Percentiles rank a stretch among this genome's conserved stretches.
Evolutionary conservation across 2,888 invertebrate species (phyloP).

Genomic region (Capitulum mitella): DNA sequence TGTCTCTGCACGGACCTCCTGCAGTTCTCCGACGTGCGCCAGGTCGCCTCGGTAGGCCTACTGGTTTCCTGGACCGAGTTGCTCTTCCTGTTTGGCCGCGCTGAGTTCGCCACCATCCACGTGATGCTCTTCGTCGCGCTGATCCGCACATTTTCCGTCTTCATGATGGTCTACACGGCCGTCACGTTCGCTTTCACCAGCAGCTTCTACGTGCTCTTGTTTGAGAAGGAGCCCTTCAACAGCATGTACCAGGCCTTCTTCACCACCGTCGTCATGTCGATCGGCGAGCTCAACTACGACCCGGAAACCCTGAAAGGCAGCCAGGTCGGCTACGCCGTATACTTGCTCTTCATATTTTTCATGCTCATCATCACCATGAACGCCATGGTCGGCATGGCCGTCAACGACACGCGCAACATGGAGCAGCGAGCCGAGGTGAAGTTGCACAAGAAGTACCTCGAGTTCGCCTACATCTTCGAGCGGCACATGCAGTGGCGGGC

Average conservation of each 20-base stretch:
- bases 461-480: neutral
- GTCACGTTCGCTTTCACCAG: neutral
- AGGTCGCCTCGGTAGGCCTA: neutral
- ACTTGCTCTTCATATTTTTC: conserved; percentile 19
- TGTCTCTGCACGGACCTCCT: neutral
- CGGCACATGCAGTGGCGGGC: neutral
- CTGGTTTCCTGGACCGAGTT: conserved; percentile 4
- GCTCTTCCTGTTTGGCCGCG: neutral
- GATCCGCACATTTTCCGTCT: neutral
- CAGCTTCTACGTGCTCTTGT: conserved; percentile 25
- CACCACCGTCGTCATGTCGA: conserved; percentile 2
- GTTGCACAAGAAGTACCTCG: conserved; percentile 4
- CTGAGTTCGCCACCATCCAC: conserved; percentile 9
- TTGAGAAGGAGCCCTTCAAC: neutral
- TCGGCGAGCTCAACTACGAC: neutral
- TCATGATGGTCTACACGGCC: conserved; percentile 21
- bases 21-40: neutral
- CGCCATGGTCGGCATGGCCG: conserved; percentile 25
- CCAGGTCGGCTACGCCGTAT: neutral
- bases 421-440: neutral
- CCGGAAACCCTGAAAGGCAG: neutral
- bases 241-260: neutral
- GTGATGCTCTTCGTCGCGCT: conserved; percentile 17
- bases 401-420: conserved; percentile 18
- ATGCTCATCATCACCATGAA: conserved; percentile 27